Evolutionary conservation across 2,113 vertebrate species (phyloP).

Genomic region (Hipposideros armiger): DNA sequence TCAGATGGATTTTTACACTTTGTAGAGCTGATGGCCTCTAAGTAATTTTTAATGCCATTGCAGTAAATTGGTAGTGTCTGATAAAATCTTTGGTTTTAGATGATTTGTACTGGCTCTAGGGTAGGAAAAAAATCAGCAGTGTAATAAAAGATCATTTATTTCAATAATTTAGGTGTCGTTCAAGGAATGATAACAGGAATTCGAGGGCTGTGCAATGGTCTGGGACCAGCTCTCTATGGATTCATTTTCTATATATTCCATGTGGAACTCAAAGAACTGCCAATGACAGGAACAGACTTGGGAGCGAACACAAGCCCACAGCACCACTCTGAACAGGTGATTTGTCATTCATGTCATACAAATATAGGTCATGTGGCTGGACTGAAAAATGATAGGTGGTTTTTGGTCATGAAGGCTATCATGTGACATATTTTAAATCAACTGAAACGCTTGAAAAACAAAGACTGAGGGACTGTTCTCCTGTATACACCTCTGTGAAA

Average conservation of each 20-base stretch:
- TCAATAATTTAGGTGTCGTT: constrained; percentile 89
- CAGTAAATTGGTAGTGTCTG: neutral
- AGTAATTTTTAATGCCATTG: neutral
- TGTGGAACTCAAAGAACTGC: constrained; percentile 91
- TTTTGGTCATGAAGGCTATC: constrained; percentile 1
- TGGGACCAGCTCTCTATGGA: constrained; percentile 94
- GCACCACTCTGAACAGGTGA: constrained; percentile 89
- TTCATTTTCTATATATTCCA: constrained; percentile 96
- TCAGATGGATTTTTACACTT: neutral
- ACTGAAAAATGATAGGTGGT: neutral
- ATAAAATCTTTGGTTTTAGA: neutral
- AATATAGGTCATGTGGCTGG: neutral
- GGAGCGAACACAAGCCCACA: constrained; percentile 82
- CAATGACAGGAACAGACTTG: constrained; percentile 86
- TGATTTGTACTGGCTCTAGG: neutral
- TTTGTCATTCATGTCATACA: neutral
- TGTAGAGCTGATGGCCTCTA: neutral
- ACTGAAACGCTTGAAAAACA: neutral
- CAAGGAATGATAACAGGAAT: constrained; percentile 96
- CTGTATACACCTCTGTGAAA: neutral
- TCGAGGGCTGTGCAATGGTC: constrained; percentile 93
- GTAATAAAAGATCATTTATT: neutral
- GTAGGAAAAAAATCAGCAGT: neutral
- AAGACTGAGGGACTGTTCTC: neutral
- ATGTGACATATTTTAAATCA: neutral